phyloP scores from a whole-genome alignment of 2,113 vertebrate genomes.

The Pachypanchax playfairii region DNA sequence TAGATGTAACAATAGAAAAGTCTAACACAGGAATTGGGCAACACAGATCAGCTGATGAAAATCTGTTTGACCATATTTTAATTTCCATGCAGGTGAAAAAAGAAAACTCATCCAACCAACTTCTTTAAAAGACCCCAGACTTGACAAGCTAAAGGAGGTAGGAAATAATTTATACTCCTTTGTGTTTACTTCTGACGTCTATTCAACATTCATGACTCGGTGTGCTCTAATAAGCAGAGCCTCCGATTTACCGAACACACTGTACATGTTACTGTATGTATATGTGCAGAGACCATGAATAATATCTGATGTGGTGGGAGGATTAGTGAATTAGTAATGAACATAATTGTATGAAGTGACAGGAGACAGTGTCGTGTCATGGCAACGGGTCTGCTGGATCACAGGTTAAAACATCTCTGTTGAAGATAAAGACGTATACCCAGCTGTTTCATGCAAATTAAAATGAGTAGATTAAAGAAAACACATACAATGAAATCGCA shows the following conservation, averaged over 20 bases:
- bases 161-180: background rate
- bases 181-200: slow-evolving; percentile 6
- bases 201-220: slow-evolving; percentile 5
- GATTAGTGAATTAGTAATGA: slow-evolving; percentile 66
- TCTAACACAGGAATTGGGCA: no score
- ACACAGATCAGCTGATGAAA: no score
- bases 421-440: slow-evolving; percentile 1
- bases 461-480: no score
- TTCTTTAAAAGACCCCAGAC: slow-evolving; percentile 78
- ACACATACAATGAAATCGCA: no score
- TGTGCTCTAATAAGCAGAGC: background rate
- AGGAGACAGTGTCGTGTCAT: slow-evolving; percentile 27
- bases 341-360: slow-evolving; percentile 61
- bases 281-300: slow-evolving; percentile 39
- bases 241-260: no score
- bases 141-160: slow-evolving; percentile 87
- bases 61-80: no score
- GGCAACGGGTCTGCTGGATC: slow-evolving; percentile 14
- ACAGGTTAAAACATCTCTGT: slow-evolving; percentile 20
- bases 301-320: slow-evolving; percentile 47
- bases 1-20: no score
- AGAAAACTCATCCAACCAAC: slow-evolving; percentile 82
- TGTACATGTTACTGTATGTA: background rate
- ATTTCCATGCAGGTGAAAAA: slow-evolving; percentile 77
- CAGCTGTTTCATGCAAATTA: background rate